Percentiles rank a stretch among this genome's conserved stretches.
Conservation (phyloP, 2,113 vertebrate species). For the Tretioscincus oriximinensis region DNA sequence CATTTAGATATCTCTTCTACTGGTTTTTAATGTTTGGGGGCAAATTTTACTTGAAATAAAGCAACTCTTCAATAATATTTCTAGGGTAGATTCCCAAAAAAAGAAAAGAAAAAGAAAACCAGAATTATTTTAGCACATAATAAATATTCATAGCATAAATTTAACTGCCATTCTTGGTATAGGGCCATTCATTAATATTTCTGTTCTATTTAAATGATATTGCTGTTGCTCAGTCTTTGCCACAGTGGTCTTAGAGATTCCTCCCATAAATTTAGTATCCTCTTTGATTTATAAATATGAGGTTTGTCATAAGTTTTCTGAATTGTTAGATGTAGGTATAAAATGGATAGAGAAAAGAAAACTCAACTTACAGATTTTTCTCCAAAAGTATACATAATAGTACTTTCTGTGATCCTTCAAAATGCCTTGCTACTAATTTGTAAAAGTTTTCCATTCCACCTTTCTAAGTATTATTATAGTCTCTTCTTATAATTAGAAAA, state of each 20-base stretch:
- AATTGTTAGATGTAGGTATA: neutral
- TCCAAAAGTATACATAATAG: neutral
- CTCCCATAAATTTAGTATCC: neutral
- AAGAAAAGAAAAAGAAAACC: neutral
- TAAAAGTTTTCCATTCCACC: slow-evolving; percentile 9
- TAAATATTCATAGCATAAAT: neutral
- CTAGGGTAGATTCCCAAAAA: neutral
- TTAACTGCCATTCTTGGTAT: neutral
- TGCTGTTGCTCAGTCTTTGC: neutral
- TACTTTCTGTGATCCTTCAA: neutral
- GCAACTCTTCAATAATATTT: neutral
- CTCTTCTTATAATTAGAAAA: neutral
- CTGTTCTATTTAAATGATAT: neutral
- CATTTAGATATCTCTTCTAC: neutral
- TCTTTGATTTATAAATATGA: neutral
- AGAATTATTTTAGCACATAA: neutral
- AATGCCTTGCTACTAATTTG: neutral
- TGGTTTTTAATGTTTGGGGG: neutral
- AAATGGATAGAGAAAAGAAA: neutral
- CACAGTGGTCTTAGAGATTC: neutral
- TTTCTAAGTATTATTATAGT: neutral
- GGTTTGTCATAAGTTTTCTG: neutral
- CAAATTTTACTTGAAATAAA: neutral
- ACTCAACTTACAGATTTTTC: neutral
- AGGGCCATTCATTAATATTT: neutral